Percentiles rank a stretch among this genome's conserved stretches.
Conservation (phyloP, 2,888 invertebrate genomes). For the Trichopoda pennipes region DNA sequence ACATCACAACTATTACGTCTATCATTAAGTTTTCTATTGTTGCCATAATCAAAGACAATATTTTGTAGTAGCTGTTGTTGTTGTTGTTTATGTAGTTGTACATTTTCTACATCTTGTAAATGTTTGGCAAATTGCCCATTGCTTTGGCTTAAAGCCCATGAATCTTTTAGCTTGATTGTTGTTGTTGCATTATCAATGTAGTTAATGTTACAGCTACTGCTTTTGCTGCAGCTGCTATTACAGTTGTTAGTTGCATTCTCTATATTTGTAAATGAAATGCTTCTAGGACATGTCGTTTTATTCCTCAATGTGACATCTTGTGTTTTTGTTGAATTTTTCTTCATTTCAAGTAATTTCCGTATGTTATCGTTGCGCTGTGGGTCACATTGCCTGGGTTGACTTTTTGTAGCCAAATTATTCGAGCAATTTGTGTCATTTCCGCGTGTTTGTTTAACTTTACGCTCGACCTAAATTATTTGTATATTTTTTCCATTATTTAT, state of each 20-base stretch:
- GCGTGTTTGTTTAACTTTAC: conserved; percentile 68
- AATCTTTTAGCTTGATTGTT: conserved; percentile 55
- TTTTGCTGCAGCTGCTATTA: conserved; percentile 14
- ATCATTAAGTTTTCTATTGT: conserved; percentile 49
- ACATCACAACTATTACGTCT: conserved; percentile 56
- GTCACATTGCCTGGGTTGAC: conserved; percentile 72
- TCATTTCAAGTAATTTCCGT: conserved; percentile 75
- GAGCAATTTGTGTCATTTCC: conserved; percentile 67
- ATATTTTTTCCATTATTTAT: conserved; percentile 60
- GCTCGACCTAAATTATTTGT: conserved; percentile 76
- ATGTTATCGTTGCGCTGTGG: conserved; percentile 75
- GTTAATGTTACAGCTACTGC: conserved; percentile 45
- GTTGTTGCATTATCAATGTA: conserved; percentile 48
- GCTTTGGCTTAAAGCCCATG: conserved; percentile 70
- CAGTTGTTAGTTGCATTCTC: conserved; percentile 42
- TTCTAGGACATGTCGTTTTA: conserved; percentile 71
- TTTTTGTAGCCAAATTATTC: conserved; percentile 66
- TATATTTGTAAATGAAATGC: conserved; percentile 69
- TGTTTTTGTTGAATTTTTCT: conserved; percentile 50
- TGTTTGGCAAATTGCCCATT: conserved; percentile 72
- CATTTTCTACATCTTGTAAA: conserved; percentile 53
- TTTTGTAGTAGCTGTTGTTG: conserved; percentile 32
- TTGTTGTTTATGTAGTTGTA: conserved; percentile 56
- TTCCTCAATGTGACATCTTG: conserved; percentile 48
- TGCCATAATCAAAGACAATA: conserved; percentile 51